phyloP scores from a whole-genome alignment of 2,888 invertebrate genomes.

The Netelia melanura region DNA sequence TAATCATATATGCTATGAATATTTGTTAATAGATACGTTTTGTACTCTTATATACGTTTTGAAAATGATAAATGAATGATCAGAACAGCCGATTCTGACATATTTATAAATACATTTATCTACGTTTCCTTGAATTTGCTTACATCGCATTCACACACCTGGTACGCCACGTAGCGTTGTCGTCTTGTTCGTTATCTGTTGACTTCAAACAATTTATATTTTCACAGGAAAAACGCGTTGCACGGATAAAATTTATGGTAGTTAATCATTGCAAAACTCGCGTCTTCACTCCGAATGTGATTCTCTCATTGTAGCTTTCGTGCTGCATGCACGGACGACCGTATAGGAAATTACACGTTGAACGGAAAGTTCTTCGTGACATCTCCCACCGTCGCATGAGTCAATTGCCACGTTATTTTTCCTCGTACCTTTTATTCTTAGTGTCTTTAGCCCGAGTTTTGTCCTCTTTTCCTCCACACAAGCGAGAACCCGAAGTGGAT shows the following conservation, averaged over 20 bases:
- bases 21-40: no score
- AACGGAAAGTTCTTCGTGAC: constrained; percentile 48
- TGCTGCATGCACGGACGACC: constrained; percentile 3
- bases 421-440: constrained; percentile 22
- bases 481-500: not conserved
- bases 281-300: constrained; percentile 25
- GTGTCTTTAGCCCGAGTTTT: not conserved
- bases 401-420: constrained; percentile 43
- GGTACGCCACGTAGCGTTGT: not conserved
- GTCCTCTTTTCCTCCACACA: not conserved
- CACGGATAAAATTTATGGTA: not conserved
- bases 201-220: not conserved
- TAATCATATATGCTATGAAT: no score
- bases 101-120: not conserved
- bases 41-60: no score
- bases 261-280: constrained; percentile 32
- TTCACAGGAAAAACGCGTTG: not conserved
- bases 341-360: constrained; percentile 26
- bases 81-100: no score
- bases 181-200: not conserved
- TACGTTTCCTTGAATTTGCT: not conserved
- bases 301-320: constrained; percentile 26
- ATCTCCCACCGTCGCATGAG: not conserved
- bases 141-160: not conserved
- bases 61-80: no score